phyloP scores from a whole-genome alignment of 2,113 vertebrate species.

The Sorex fumeus region DNA sequence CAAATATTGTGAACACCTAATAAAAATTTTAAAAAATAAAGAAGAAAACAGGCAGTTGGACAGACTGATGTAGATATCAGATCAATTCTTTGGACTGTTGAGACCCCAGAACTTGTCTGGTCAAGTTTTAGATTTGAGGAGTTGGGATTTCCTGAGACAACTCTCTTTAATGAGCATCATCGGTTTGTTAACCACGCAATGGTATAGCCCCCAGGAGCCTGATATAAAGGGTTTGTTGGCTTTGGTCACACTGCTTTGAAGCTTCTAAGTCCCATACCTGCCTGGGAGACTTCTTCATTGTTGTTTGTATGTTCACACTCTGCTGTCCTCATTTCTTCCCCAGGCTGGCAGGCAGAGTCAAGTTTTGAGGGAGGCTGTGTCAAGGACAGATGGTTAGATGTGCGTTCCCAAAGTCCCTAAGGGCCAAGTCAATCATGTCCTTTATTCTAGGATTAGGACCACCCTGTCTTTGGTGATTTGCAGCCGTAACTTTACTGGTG shows the following conservation, averaged over 20 bases:
- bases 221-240: constrained; percentile 33
- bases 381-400: neutral
- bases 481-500: neutral
- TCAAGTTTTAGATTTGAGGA: constrained; percentile 29
- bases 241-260: neutral
- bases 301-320: neutral
- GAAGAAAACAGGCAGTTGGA: too few relatives aligned
- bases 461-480: neutral
- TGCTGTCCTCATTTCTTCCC: neutral
- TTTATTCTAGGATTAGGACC: constrained; percentile 20
- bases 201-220: neutral
- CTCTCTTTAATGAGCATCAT: neutral
- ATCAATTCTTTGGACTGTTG: too few relatives aligned
- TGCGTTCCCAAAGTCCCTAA: constrained; percentile 6
- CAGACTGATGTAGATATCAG: too few relatives aligned
- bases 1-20: too few relatives aligned
- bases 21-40: too few relatives aligned
- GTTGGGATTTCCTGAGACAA: neutral
- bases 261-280: neutral
- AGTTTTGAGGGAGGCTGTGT: neutral
- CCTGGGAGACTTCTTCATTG: constrained; percentile 1
- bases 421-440: constrained; percentile 17
- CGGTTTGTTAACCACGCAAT: constrained; percentile 4
- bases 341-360: constrained; percentile 26
- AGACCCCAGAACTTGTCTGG: neutral